A percentile compares a stretch with the other conserved stretches of the same genome.
Evolutionary conservation across 2,797 vertebrate species (phyloP).

Genomic region (Ambastaia sidthimunki): DNA sequence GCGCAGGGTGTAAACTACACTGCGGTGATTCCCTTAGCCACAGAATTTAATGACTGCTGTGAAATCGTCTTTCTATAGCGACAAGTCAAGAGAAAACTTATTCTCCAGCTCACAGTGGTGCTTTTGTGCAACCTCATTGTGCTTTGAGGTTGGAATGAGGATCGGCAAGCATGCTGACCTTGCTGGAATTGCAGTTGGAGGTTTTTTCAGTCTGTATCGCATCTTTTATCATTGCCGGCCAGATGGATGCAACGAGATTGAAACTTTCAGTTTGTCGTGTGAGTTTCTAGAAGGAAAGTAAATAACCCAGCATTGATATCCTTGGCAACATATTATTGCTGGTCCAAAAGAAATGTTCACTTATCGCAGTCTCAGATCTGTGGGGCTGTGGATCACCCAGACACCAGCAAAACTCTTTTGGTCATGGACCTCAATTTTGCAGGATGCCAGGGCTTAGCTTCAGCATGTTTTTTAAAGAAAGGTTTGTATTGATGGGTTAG

Average conservation of each 20-base stretch:
- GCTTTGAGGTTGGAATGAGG: slow-evolving; percentile 1
- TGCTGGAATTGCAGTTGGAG: slow-evolving; percentile 1
- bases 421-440: background rate
- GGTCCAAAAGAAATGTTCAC: background rate
- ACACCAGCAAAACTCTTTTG: background rate
- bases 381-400: background rate
- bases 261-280: slow-evolving; percentile 35
- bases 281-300: slow-evolving; percentile 32
- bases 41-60: slow-evolving; percentile 43
- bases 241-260: slow-evolving; percentile 43
- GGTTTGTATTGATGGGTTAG: background rate
- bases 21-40: slow-evolving; percentile 10
- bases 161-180: slow-evolving; percentile 7
- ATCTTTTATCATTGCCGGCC: slow-evolving; percentile 19
- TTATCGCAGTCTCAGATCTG: slow-evolving; percentile 12
- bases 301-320: slow-evolving; percentile 41
- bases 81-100: slow-evolving; percentile 22
- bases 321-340: slow-evolving; percentile 19
- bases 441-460: background rate
- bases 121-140: background rate
- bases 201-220: slow-evolving; percentile 6
- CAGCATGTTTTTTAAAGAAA: background rate
- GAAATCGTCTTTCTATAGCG: slow-evolving; percentile 25
- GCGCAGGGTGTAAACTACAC: slow-evolving; percentile 9
- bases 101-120: slow-evolving; percentile 17